Conservation (phyloP, 2,113 vertebrate genomes). For the Pterophyllum scalare region DNA sequence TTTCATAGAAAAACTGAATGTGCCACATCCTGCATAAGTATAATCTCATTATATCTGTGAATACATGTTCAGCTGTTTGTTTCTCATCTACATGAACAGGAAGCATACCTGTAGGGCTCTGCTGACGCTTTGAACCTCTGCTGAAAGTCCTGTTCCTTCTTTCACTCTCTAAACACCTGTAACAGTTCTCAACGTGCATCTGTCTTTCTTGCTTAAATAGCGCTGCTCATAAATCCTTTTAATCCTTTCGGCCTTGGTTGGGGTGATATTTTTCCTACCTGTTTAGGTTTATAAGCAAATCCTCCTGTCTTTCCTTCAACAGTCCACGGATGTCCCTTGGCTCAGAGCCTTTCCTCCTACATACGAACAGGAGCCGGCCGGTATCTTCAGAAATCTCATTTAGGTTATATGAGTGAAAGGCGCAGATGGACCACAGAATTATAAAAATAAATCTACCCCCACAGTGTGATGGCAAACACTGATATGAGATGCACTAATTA, state of each 20-base stretch:
- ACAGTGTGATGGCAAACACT: constrained; percentile 40
- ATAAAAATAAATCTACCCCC: constrained; percentile 35
- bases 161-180: constrained; percentile 31
- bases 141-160: constrained; percentile 12
- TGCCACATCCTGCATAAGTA: background rate
- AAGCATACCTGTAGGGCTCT: constrained; percentile 55
- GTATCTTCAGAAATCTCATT: constrained; percentile 41
- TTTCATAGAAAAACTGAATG: background rate
- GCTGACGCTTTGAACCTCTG: constrained; percentile 7
- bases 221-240: constrained; percentile 62
- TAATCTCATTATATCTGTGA: background rate
- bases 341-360: constrained; percentile 70
- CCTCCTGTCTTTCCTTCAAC: constrained; percentile 23
- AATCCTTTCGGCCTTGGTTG: constrained; percentile 68
- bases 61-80: background rate
- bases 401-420: constrained; percentile 34
- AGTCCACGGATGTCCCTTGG: background rate
- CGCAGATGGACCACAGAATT: constrained; percentile 25
- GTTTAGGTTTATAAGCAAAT: constrained; percentile 30
- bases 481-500: constrained; percentile 8
- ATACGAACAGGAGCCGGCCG: background rate
- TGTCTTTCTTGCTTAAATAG: constrained; percentile 60
- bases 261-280: constrained; percentile 23
- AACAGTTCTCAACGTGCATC: background rate
- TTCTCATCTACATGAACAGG: background rate